Evolutionary conservation across 2,888 invertebrate genomes (phyloP).

Genomic region (Brassicogethes aeneus): DNA sequence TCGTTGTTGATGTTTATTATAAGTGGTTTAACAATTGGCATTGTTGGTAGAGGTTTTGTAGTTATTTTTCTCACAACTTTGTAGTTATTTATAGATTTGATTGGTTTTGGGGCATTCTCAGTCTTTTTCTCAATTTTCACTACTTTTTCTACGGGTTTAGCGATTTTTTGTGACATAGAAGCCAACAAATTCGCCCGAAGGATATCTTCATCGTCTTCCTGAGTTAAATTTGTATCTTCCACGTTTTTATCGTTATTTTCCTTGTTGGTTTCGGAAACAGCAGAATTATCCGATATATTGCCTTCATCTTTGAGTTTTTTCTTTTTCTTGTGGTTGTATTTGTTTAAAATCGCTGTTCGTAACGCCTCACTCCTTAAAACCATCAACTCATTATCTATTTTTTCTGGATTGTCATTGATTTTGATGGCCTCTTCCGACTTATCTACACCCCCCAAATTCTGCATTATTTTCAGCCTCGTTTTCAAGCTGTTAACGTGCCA

Average conservation of each 20-base stretch:
- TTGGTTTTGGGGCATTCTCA: constrained; percentile 10
- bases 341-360: constrained; percentile 59
- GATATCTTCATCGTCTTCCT: constrained; percentile 53
- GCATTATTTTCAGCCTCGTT: constrained; percentile 33
- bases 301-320: constrained; percentile 22
- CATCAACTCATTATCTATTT: constrained; percentile 49
- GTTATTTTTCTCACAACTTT: constrained; percentile 9
- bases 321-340: constrained; percentile 50
- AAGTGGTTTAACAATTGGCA: constrained; percentile 32
- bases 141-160: constrained; percentile 16
- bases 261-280: constrained; percentile 21
- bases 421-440: constrained; percentile 7
- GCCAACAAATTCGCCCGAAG: constrained; percentile 50
- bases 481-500: constrained; percentile 30
- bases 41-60: constrained; percentile 10
- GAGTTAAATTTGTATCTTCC: constrained; percentile 33
- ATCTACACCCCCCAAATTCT: constrained; percentile 14
- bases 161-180: constrained; percentile 50
- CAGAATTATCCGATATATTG: constrained; percentile 5
- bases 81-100: constrained; percentile 11
- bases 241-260: constrained; percentile 25
- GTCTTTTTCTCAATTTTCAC: constrained; percentile 1
- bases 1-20: constrained; percentile 36
- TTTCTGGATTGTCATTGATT: no score
- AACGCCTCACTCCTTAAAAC: constrained; percentile 56